Base-by-base conservation (phyloP, 2,113 vertebrate species). In the Oceanodroma tethys region DNA sequence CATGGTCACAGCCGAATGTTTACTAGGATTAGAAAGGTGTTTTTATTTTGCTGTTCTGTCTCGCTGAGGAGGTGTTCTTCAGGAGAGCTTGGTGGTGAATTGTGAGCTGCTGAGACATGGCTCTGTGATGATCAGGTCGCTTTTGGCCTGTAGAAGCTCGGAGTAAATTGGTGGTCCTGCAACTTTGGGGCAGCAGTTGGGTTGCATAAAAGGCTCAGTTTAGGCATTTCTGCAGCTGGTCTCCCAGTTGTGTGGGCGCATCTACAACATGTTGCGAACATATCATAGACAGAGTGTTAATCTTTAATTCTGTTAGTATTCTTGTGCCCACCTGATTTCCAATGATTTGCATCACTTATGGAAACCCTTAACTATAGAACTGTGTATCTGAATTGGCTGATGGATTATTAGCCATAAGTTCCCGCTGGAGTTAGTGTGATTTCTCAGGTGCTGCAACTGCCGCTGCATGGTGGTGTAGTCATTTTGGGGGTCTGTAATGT, bases 401-500 rank as follows among this genome's bases (percentile, higher is more conserved):
- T 43, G 48, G 26, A 8, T 67, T 42, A 8, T n/a, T 7, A 10
- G 16, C 42, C 3, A 2, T 11, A 36, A 52, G 7, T 19, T 78
- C 16, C 32, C 4, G 1, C 3, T 74, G 60, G 32, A 67, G 25
- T 45, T 22, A 16, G 16, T 9, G 9, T 15, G 47, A 30, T n/a
- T 58, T 56, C 34, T 87, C 19, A 48, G 36, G 7, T 50, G 56
- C 79, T 82, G n/a, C 19, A 36, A 2, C 23, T 48, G 11, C 23
- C 0, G 0, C n/a, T 66, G 36, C 32, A 3, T 20, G 32, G 30
- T 48, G 13, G 3, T 45, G 21, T 5, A 4, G 32, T 58, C 11
- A 12, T 60, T 53, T 6, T 29, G 52, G 38, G 38, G 9, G 29
- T 55, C 78, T 81, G 78, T 60, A 6, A 7, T 16, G 13, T 15